Base-by-base conservation (phyloP, 1,140 invertebrate genomes). In the Batillaria attramentaria region DNA sequence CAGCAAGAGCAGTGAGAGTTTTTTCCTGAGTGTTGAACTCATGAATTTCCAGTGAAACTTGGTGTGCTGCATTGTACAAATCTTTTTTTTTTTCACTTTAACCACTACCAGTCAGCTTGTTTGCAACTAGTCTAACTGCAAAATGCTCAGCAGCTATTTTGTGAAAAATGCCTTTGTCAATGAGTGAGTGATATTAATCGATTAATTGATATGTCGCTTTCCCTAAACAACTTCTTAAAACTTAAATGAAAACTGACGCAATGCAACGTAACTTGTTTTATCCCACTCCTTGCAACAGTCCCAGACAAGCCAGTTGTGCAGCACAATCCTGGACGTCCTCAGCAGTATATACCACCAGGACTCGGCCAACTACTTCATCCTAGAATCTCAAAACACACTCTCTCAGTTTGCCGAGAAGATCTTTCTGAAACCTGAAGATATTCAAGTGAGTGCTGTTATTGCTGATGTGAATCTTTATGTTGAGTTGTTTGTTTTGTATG, bases 331-430 rank as follows among this genome's bases (percentile, higher is more conserved):
- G 70, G 98, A 99, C 89, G 97, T 97, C 2, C 98, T 99, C 88
- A 97, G 95, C 20, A 97, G 96, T 83, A 95, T 99, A 20, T 99
- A 99, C 91, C 97, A 98, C 90, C 97, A 98, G 33, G 98, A 99
- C 90, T 96, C 97, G 90, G 97, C 97, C 28, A 99, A 99, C 92
- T 99, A 99, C 91, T 99, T 99, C 89, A 99, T 99, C 86, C 92
- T 99, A 0, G 98, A 99, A 91, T 95, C 96, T 84, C 96, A 99
- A 90, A 96, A 98, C 88, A 99, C 97, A 5, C 92, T 99, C 13
- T 97, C 96, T 84, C 96, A 98, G 90, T 99, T 99, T 91, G 96
- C 97, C 2, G 98, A 99, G 88, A 96, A 96, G 88, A 97, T 99
- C 83, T 94, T 98, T 85, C 90, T 94, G 3, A 99, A 99, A 91